phyloP scores from a whole-genome alignment of 2,888 invertebrate genomes.

The Aphrophora alni region DNA sequence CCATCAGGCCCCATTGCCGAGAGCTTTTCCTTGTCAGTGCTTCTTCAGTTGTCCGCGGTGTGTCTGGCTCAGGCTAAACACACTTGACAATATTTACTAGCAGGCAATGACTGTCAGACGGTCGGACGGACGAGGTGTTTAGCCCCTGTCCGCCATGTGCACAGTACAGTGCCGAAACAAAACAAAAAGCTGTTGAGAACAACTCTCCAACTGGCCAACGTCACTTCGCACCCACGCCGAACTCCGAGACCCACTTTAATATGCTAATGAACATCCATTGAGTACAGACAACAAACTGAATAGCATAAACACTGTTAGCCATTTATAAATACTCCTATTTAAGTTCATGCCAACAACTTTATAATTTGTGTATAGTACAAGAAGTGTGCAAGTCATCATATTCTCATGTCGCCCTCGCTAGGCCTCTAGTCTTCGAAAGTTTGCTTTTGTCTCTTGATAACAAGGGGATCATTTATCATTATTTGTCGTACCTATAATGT shows the following conservation, averaged over 20 bases:
- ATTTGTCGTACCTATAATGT: background rate
- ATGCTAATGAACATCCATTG: constrained; percentile 24
- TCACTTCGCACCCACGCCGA: constrained; percentile 9
- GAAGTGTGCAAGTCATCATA: background rate
- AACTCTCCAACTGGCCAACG: background rate
- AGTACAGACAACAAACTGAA: constrained; percentile 21
- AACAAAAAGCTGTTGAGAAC: too few species aligned
- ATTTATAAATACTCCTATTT: constrained; percentile 24
- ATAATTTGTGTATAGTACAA: background rate
- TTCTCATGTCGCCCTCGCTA: too few species aligned
- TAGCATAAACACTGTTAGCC: constrained; percentile 25
- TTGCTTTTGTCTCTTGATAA: too few species aligned
- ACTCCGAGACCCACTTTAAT: constrained; percentile 24
- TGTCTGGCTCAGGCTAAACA: too few species aligned
- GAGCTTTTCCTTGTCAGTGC: background rate
- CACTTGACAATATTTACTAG: constrained; percentile 6
- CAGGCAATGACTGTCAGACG: too few species aligned
- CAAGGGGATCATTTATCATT: background rate
- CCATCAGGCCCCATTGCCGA: background rate
- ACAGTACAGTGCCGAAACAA: too few species aligned
- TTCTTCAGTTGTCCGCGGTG: background rate
- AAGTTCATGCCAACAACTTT: background rate
- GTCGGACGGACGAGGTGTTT: too few species aligned
- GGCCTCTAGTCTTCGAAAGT: too few species aligned
- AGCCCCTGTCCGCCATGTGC: too few species aligned